Evolutionary conservation across 2,113 vertebrate genomes (phyloP).

Genomic region (Protomyctophum bolini): DNA sequence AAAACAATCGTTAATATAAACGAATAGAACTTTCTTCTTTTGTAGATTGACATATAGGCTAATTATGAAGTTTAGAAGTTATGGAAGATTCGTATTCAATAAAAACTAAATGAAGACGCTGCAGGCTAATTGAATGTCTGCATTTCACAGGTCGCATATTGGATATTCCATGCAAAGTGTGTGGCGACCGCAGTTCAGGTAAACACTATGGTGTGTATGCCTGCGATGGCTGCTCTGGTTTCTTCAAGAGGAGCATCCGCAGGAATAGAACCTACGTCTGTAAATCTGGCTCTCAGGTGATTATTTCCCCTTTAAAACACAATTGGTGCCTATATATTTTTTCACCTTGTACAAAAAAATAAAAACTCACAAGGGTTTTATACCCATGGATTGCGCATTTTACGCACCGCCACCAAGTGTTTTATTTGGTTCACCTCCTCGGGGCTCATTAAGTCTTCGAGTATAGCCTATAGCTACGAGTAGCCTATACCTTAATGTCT

Average conservation of each 20-base stretch:
- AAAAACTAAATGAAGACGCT: not conserved
- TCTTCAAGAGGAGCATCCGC: slow-evolving; percentile 98
- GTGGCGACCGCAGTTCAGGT: slow-evolving; percentile 96
- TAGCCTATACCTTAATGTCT: slow-evolving; percentile 53
- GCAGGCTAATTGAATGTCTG: slow-evolving; percentile 7
- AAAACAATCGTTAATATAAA: too few species aligned
- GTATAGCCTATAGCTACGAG: slow-evolving; percentile 17
- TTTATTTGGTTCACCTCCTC: slow-evolving; percentile 6
- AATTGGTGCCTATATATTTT: too few species aligned
- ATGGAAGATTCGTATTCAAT: too few species aligned
- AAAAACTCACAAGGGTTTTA: slow-evolving; percentile 22
- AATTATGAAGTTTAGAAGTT: too few species aligned
- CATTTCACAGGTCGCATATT: slow-evolving; percentile 90
- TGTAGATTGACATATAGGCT: too few species aligned
- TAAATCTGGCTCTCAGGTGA: slow-evolving; percentile 98
- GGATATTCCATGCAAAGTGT: slow-evolving; percentile 99
- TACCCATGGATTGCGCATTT: slow-evolving; percentile 39
- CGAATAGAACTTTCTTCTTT: too few species aligned
- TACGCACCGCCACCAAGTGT: slow-evolving; percentile 32
- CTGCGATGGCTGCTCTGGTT: slow-evolving; percentile 97
- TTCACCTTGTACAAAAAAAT: slow-evolving; percentile 3
- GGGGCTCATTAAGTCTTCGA: slow-evolving; percentile 49
- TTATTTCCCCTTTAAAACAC: not conserved
- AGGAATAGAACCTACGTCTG: slow-evolving; percentile 97
- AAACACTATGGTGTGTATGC: slow-evolving; percentile 99